phyloP scores from a whole-genome alignment of 2,113 vertebrate species.

The Erpornis zantholeuca region DNA sequence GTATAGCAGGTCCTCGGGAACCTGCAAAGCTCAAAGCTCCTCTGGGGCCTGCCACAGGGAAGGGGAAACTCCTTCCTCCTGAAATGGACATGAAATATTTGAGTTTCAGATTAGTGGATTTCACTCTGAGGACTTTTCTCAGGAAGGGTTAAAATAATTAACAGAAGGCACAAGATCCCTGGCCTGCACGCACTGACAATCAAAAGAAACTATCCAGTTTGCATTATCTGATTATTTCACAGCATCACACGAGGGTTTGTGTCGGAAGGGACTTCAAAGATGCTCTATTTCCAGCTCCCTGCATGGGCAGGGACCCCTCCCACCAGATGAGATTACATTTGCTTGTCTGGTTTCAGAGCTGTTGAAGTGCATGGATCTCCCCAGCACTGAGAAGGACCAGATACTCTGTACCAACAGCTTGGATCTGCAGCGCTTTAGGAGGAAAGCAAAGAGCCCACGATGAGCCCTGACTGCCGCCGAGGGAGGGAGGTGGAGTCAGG shows the following conservation, averaged over 20 bases:
- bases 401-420: not conserved
- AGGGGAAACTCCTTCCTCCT: not conserved
- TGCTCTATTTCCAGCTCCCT: not conserved
- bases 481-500: not conserved
- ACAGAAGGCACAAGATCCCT: not conserved
- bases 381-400: not conserved
- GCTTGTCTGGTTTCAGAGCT: not conserved
- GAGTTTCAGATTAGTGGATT: not conserved
- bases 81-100: not conserved
- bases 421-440: not conserved
- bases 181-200: rapidly evolving
- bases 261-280: not conserved
- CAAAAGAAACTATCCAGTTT: not conserved
- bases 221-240: not conserved
- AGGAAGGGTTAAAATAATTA: not conserved
- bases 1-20: not conserved
- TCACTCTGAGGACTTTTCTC: not conserved
- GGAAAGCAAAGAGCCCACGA: not conserved
- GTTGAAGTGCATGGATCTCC: not conserved
- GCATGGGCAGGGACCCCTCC: not conserved
- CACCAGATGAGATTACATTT: not conserved
- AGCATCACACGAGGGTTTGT: not conserved
- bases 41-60: not conserved
- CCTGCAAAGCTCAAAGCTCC: not conserved
- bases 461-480: not conserved